These are phyloP conservation scores for Acanthornis magna DNA, from an alignment of 2,797 vertebrate species.

Conservation along the genomic window DNA sequence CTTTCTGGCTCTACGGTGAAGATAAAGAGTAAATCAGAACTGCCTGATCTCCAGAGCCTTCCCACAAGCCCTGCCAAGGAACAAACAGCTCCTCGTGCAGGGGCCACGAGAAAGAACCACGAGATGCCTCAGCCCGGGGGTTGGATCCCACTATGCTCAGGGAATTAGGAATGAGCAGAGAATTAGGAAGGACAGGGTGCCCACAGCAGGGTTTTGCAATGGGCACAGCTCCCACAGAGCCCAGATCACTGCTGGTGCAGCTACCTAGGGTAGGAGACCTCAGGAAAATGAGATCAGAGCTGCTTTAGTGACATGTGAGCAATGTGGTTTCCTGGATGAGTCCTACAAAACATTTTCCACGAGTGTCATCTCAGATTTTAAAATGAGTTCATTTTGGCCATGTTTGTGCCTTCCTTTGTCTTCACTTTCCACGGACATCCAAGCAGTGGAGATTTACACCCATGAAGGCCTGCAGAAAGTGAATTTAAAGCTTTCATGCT, in stretches of 20 bases:
- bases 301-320: neutral
- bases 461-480: neutral
- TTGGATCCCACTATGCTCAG: fast-evolving
- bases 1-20: neutral
- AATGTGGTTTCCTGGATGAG: neutral
- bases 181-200: neutral
- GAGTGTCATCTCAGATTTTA: neutral
- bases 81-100: neutral
- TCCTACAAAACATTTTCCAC: neutral
- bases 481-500: neutral
- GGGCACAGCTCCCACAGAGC: neutral
- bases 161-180: neutral
- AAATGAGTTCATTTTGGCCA: conserved; percentile 1
- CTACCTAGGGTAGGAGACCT: neutral
- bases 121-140: neutral
- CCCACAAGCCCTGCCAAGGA: neutral
- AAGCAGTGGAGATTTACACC: neutral
- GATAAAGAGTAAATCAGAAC: neutral
- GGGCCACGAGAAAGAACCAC: neutral
- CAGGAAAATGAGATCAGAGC: neutral
- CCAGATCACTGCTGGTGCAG: neutral
- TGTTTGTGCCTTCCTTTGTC: neutral
- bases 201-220: neutral
- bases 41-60: neutral
- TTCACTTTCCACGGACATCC: neutral